Evolutionary conservation across 2,797 vertebrate genomes (phyloP), one percentile per base, ranked within the genome.

Genomic region (Anguilla obscura): DNA sequence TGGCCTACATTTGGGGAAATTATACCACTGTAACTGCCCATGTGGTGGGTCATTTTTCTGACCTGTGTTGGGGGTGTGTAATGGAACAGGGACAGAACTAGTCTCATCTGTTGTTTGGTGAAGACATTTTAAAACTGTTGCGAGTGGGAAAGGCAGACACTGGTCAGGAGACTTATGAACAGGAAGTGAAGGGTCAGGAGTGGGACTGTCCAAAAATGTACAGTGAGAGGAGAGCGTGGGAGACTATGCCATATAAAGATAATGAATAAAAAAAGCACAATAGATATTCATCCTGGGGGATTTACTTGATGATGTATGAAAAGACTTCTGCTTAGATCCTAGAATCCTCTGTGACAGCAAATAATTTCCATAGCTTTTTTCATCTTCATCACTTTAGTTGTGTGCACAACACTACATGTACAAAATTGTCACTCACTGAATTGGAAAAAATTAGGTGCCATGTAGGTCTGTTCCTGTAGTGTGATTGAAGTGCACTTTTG

Each of bases 61-160:
- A 48, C 76, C 21, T 80, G 56, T 82, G 18, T 80, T 87, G 21
- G 69, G 71, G 12, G 76, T 87, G 86, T 54, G 86, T 79, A 33
- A 33, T 27, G 14, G 76, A 10, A 16, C n/a, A 33, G 9, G 74
- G 74, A 54, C 71, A 87, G 86, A n/a, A 24, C 50, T 45, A 52
- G 54, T 27, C 69, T 86, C 33, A 21, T 45, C 18, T 45, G 33
- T 21, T 40, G 33, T 40, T 33, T 80, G 33, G 66, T 40, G 36
- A 80, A 16, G 76, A 36, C 40, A 21, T 80, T 9, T 52, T n/a
- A 16, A 84, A 84, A 27, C 24, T 48, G 7, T 30, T n/a, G 12
- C 9, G 79, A 82, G 36, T 27, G 10, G 50, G 50, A 84, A 54
- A 48, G 82, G 50, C 82, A 10, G 24, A 27, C 82, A n/a, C n/a